These are phyloP conservation scores for Camponotus vicinus DNA, from an alignment of 1,140 invertebrate genomes.

Conservation along the genomic window DNA sequence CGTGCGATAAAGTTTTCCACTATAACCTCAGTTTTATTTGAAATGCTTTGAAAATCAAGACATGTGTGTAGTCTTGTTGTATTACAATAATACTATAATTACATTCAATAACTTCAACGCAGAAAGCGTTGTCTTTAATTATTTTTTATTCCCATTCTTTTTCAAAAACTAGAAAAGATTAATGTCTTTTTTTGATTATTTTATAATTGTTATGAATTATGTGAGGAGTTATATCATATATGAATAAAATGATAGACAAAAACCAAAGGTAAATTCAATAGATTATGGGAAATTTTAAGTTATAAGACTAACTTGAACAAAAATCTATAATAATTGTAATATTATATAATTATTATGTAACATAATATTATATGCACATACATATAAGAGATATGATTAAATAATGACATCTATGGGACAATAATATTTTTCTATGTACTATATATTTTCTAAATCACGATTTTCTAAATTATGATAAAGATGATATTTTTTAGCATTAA, in stretches of 20 bases:
- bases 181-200: not conserved
- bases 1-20: not conserved
- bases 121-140: not conserved
- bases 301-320: not conserved
- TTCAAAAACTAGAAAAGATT: not conserved
- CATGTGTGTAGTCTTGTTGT: not conserved
- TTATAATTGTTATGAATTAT: not conserved
- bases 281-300: not conserved
- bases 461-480: too few relatives aligned
- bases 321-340: not conserved
- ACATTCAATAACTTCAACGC: too few relatives aligned
- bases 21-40: not conserved
- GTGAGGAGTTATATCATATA: not conserved
- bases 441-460: too few relatives aligned
- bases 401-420: too few relatives aligned
- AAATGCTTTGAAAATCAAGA: constrained; percentile 7
- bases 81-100: not conserved
- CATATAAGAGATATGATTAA: too few relatives aligned
- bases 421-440: too few relatives aligned
- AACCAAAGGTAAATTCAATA: not conserved
- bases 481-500: too few relatives aligned
- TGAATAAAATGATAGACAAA: not conserved
- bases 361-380: too few relatives aligned
- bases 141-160: not conserved
- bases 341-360: not conserved